These are phyloP conservation scores for Gambusia yucatana DNA, from an alignment of 2,797 vertebrate genomes.

Conservation along the genomic window DNA sequence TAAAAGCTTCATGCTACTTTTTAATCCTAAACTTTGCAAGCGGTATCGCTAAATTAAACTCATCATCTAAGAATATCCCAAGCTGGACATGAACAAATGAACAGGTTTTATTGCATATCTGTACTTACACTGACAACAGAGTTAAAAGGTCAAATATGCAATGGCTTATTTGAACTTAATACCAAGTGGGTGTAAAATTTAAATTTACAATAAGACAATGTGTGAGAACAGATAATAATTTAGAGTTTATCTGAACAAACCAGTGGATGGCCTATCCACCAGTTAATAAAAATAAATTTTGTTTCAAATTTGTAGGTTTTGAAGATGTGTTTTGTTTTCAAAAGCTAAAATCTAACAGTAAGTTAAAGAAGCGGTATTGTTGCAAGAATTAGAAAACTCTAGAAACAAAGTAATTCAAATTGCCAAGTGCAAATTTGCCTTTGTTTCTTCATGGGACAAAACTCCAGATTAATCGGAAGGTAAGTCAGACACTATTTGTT, in stretches of 20 bases:
- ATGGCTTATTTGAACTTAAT: not conserved
- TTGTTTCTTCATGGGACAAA: not conserved
- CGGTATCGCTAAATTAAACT: not conserved
- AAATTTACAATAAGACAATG: not conserved
- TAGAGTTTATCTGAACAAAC: not conserved
- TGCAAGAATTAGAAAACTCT: not conserved
- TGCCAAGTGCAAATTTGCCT: not conserved
- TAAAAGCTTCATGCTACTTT: slow-evolving; percentile 19
- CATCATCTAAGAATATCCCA: slow-evolving; percentile 11
- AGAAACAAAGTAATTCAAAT: not conserved
- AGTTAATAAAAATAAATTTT: not conserved
- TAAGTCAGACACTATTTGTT: not conserved
- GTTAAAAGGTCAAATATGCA: not conserved
- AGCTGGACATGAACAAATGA: slow-evolving; percentile 2
- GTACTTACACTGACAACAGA: not conserved
- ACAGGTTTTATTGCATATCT: not conserved
- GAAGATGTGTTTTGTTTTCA: not conserved
- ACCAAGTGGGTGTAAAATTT: not conserved
- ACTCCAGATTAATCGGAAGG: not conserved
- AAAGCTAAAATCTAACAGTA: not conserved
- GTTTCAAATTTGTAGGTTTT: not conserved
- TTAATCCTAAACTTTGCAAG: slow-evolving; percentile 9
- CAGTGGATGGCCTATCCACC: no score
- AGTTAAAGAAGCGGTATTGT: not conserved
- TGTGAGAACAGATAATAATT: not conserved